Percentiles rank a stretch among this genome's conserved stretches.
phyloP scores from a whole-genome alignment of 2,797 vertebrate genomes.

The Fistularia commersonii region DNA sequence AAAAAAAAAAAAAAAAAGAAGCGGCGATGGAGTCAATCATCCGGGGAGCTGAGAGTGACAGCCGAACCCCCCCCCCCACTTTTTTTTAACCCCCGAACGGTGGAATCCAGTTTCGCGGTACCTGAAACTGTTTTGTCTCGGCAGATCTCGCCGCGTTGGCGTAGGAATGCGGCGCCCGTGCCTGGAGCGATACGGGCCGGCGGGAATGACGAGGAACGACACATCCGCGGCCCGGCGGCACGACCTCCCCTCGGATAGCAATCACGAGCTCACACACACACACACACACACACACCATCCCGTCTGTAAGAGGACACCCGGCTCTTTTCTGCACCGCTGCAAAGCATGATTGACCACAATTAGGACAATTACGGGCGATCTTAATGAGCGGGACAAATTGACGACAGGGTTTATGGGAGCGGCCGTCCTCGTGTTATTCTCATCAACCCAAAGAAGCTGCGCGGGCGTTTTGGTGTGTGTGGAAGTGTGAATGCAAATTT shows the following conservation, averaged over 20 bases:
- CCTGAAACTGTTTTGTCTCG: slow-evolving; percentile 51
- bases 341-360: slow-evolving; percentile 66
- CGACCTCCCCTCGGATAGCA: background rate
- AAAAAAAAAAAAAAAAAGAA: too few species aligned
- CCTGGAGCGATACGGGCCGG: too few species aligned
- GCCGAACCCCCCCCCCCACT: slow-evolving; percentile 34
- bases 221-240: too few species aligned
- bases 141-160: slow-evolving; percentile 23
- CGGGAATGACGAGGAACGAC: too few species aligned
- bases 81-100: too few species aligned
- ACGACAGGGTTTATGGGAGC: slow-evolving; percentile 58
- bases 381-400: slow-evolving; percentile 70
- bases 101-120: slow-evolving; percentile 51
- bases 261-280: background rate
- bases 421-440: slow-evolving; percentile 54
- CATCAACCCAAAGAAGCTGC: slow-evolving; percentile 27
- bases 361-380: slow-evolving; percentile 65
- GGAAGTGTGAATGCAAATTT: background rate
- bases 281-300: slow-evolving; percentile 39
- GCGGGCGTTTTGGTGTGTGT: background rate
- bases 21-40: slow-evolving; percentile 52
- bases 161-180: slow-evolving; percentile 26
- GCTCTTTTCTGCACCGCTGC: slow-evolving; percentile 64
- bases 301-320: slow-evolving; percentile 62
- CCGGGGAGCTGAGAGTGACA: slow-evolving; percentile 34